Conservation (phyloP, 2,888 invertebrate species). For the Dynastes hyllus region DNA sequence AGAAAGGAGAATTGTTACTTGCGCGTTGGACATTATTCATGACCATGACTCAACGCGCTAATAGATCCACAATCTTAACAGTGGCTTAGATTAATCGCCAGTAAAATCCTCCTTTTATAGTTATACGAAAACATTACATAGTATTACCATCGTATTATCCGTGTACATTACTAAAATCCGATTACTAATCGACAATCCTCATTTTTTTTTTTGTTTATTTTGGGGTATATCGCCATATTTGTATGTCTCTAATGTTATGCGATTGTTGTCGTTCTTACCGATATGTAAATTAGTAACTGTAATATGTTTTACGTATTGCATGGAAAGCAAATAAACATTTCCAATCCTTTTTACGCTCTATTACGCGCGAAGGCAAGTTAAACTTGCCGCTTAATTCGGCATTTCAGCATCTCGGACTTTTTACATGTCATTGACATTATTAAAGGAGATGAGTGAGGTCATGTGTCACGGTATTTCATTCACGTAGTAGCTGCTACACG, state of each 20-base stretch:
- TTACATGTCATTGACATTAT: conserved; percentile 44
- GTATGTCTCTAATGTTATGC: not conserved
- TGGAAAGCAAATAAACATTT: not conserved
- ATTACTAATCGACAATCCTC: conserved; percentile 16
- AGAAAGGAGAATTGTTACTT: too few species aligned
- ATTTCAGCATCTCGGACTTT: conserved; percentile 40
- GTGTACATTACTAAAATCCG: conserved; percentile 33
- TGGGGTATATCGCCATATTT: conserved; percentile 19
- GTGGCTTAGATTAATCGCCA: conserved; percentile 9
- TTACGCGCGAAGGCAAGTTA: not conserved
- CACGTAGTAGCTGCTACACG: conserved; percentile 33
- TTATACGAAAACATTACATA: conserved; percentile 21
- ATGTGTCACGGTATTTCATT: conserved; percentile 52
- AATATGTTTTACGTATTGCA: not conserved
- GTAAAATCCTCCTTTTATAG: conserved; percentile 20
- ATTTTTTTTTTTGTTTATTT: conserved; percentile 1
- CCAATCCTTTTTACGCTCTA: not conserved
- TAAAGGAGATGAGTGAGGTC: conserved; percentile 50
- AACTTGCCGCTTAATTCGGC: conserved; percentile 7
- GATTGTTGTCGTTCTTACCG: too few species aligned
- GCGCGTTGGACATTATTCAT: too few species aligned
- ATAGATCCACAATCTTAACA: not conserved
- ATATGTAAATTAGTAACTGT: conserved; percentile 7
- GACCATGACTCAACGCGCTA: too few species aligned
- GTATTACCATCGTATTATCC: conserved; percentile 32